These are phyloP conservation scores for Bombus polaris DNA, from an alignment of 1,140 invertebrate genomes.

Conservation along the genomic window DNA sequence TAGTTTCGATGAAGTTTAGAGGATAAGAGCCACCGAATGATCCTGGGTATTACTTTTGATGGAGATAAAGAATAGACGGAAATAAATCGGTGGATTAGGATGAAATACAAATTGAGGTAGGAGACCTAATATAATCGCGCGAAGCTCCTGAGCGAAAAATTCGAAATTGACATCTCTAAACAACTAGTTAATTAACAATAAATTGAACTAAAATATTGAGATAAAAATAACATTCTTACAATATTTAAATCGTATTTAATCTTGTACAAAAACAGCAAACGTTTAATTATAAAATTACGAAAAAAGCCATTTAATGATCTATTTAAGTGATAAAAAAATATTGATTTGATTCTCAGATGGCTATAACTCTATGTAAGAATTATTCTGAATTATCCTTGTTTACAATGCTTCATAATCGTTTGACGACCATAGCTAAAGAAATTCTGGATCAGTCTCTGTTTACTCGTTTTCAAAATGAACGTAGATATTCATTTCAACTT, in stretches of 20 bases:
- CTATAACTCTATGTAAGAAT: background rate
- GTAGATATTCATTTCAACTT: slow-evolving; percentile 1
- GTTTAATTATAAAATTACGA: background rate
- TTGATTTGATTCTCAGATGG: slow-evolving; percentile 5
- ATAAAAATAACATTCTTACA: background rate
- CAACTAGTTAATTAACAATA: background rate
- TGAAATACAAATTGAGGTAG: slow-evolving; percentile 43
- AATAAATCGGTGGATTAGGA: slow-evolving; percentile 11
- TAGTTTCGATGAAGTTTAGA: background rate
- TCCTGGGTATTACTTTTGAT: background rate
- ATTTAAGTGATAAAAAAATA: background rate
- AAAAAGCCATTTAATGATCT: slow-evolving; percentile 4
- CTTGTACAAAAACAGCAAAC: background rate
- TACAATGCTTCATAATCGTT: background rate
- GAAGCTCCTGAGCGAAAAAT: slow-evolving; percentile 18
- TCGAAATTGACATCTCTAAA: slow-evolving; percentile 23
- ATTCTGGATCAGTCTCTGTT: background rate
- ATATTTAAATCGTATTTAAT: background rate
- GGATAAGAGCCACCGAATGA: background rate
- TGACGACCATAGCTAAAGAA: background rate
- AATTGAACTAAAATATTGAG: slow-evolving; percentile 1
- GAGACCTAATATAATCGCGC: background rate
- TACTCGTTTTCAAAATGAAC: background rate
- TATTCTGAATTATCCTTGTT: background rate
- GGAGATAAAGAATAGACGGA: slow-evolving; percentile 4